Conservation (phyloP, 2,113 vertebrate species). For the Shinisaurus crocodilurus region DNA sequence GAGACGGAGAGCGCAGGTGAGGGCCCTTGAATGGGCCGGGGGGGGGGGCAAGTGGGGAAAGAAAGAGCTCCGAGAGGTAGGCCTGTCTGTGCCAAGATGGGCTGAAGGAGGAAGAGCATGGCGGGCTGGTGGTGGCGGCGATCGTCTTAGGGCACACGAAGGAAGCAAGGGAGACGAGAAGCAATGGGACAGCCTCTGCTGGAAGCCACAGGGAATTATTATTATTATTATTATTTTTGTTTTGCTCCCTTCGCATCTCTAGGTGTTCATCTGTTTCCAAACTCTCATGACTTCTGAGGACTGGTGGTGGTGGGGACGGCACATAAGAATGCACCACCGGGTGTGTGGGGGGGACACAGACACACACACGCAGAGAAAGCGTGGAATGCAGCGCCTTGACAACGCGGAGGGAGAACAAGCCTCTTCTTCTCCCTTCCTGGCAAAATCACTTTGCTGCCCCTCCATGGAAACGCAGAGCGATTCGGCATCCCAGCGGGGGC, state of each 20-base stretch:
- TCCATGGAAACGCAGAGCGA: not conserved
- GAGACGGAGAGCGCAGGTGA: not conserved
- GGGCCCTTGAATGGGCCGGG: not conserved
- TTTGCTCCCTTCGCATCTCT: not conserved
- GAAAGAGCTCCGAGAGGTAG: no score
- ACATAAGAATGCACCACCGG: not conserved
- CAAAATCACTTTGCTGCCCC: not conserved
- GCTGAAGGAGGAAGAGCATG: not conserved
- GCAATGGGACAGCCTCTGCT: no score
- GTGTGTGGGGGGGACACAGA: no score
- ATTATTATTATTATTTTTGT: no score
- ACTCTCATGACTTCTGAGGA: not conserved
- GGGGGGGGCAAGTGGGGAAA: not conserved
- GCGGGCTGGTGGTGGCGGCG: not conserved
- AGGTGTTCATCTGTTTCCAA: not conserved
- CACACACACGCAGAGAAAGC: no score
- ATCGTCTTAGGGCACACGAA: rapidly evolving
- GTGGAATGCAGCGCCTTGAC: not conserved
- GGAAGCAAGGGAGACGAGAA: not conserved
- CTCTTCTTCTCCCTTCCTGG: not conserved
- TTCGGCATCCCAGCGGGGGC: not conserved
- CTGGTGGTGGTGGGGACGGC: not conserved
- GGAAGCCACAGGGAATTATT: not conserved
- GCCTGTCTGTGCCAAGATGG: not conserved
- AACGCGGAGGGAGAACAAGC: not conserved